phyloP scores from a whole-genome alignment of 1,140 invertebrate species.

The Drosophila lacertosa region DNA sequence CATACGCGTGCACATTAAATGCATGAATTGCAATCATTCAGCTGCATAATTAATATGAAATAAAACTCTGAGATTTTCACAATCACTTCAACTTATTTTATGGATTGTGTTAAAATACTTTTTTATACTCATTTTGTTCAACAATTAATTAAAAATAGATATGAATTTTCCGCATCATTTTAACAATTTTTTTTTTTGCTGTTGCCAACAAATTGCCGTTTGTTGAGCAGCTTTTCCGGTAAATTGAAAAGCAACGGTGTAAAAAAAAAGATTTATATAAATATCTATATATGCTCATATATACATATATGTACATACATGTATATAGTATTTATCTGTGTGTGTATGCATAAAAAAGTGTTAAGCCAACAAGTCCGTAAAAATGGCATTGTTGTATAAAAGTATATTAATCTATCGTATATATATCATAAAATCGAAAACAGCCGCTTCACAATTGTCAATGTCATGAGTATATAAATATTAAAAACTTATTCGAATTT shows the following conservation, averaged over 20 bases:
- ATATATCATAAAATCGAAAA: not conserved
- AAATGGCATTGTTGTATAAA: constrained; percentile 1
- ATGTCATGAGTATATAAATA: constrained; percentile 6
- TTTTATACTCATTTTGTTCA: constrained; percentile 44
- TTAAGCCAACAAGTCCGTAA: constrained; percentile 9
- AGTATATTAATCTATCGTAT: not conserved
- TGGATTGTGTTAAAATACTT: constrained; percentile 13
- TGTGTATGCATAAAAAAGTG: not conserved
- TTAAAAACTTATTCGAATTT: constrained; percentile 9
- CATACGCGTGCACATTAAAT: constrained; percentile 52
- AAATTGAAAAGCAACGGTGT: constrained; percentile 49
- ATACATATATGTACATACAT: not conserved
- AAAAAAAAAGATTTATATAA: constrained; percentile 33
- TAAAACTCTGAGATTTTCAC: constrained; percentile 69
- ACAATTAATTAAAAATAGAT: constrained; percentile 79
- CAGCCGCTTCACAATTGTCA: not conserved
- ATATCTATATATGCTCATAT: constrained; percentile 1
- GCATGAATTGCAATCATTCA: constrained; percentile 69
- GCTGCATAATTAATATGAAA: constrained; percentile 80
- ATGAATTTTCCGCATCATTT: constrained; percentile 56
- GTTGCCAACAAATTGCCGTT: constrained; percentile 25
- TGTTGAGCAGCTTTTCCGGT: constrained; percentile 38
- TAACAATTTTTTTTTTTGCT: constrained; percentile 24
- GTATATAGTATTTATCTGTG: not conserved
- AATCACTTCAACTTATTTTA: constrained; percentile 66